Base-by-base conservation (phyloP, 2,797 vertebrate genomes). In the Alfaro cultratus region DNA sequence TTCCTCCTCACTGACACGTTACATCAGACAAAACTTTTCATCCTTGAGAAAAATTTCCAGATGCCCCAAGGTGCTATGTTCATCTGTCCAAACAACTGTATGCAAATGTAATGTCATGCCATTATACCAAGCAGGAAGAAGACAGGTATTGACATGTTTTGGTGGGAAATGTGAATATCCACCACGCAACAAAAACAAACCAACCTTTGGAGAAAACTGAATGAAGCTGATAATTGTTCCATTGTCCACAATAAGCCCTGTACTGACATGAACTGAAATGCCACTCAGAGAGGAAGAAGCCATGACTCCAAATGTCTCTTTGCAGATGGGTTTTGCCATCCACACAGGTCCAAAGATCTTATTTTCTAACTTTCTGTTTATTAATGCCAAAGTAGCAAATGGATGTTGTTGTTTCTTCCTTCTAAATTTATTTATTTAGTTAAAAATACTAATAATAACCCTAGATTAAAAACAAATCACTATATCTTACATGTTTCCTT, bases 401-500 rank as follows among this genome's bases (percentile, higher is more conserved):
- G 21, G 23, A 23, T 68, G 16, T 34, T 64, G 60, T 16, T 57
- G 26, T 68, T 39, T 68, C 23, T 13, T 41, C 41, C 41, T 45
- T 13, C 26, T 70, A 45, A 45, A 45, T 16, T 6, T 1, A 26
- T 26, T 68, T 26, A 2, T n/a, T n/a, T n/a, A n/a, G n/a, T n/a
- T n/a, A n/a, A n/a, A n/a, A n/a, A n/a, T n/a, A n/a, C n/a, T n/a
- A n/a, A n/a, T n/a, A n/a, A n/a, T n/a, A n/a, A n/a, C n/a, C n/a
- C n/a, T n/a, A n/a, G n/a, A n/a, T n/a, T n/a, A 13, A 45, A 36
- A 78, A 34, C 62, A 82, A 79, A 49, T 73, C 51, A 55, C 75
- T 68, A 23, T 11, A 2, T 47, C 39, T 85, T 77, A 73, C 71
- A 67, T 81, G 62, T 23, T 41, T 26, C 8, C 2, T 67, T 88